Evolutionary conservation across 1,140 invertebrate species (phyloP).

Genomic region (Lamellibrachia luymesi): DNA sequence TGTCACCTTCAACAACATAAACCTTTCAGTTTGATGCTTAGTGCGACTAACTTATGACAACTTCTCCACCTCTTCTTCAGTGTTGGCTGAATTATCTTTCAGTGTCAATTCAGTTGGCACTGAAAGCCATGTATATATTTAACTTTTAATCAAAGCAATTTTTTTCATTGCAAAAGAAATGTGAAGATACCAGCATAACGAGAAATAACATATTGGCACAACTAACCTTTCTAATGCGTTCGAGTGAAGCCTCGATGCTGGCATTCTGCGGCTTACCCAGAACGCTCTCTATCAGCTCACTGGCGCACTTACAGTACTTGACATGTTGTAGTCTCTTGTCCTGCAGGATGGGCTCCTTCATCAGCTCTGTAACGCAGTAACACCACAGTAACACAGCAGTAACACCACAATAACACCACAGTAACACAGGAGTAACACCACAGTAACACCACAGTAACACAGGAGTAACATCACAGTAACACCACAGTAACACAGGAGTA

Average conservation of each 20-base stretch:
- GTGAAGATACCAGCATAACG: neutral
- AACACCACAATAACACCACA: neutral
- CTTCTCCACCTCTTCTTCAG: neutral
- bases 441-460: neutral
- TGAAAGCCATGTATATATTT: neutral
- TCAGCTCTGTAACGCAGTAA: constrained; percentile 66
- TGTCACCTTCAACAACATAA: neutral
- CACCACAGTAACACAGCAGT: neutral
- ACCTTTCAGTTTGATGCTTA: neutral
- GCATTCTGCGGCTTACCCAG: constrained; percentile 74
- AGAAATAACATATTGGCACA: neutral
- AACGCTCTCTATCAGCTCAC: constrained; percentile 85
- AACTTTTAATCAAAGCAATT: neutral
- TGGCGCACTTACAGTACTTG: constrained; percentile 91
- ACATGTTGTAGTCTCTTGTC: constrained; percentile 94
- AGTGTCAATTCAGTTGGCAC: neutral
- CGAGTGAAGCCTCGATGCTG: constrained; percentile 46
- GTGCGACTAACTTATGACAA: neutral
- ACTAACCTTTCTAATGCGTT: constrained; percentile 51
- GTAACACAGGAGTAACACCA: no score
- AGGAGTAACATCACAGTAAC: no score
- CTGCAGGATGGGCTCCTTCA: constrained; percentile 93
- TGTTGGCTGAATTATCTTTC: neutral
- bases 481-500: neutral
- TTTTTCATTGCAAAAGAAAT: neutral